Conservation (phyloP, 2,113 vertebrate genomes). For the Opisthocomus hoazin region DNA sequence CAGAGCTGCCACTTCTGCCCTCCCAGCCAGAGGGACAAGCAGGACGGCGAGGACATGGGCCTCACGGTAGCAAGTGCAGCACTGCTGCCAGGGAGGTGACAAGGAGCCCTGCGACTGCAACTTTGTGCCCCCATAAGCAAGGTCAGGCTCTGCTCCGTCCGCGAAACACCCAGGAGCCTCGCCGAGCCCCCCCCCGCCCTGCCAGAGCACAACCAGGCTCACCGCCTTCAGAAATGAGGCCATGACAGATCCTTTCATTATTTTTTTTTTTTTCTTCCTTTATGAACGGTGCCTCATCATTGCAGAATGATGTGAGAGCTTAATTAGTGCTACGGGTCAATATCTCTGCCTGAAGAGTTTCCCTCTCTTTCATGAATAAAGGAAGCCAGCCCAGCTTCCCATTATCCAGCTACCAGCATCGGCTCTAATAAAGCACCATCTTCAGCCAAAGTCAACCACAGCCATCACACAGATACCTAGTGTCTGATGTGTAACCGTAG, state of each 20-base stretch:
- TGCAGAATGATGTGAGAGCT: background rate
- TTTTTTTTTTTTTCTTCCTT: background rate
- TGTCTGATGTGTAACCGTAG: conserved; percentile 11
- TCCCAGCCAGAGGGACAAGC: accelerated
- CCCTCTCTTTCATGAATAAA: background rate
- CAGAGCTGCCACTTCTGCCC: background rate
- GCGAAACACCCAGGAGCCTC: accelerated
- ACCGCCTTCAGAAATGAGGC: background rate
- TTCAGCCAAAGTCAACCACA: conserved; percentile 5
- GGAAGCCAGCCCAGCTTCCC: background rate
- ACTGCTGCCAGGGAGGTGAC: background rate
- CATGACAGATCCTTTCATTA: background rate
- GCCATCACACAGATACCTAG: background rate
- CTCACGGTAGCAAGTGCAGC: accelerated
- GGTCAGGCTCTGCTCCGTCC: background rate
- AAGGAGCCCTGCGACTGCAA: accelerated
- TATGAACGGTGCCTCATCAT: background rate
- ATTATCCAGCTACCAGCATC: background rate
- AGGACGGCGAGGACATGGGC: accelerated
- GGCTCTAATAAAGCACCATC: background rate
- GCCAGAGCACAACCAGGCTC: background rate
- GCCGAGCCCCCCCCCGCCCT: accelerated
- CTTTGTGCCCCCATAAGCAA: background rate
- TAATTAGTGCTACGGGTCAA: conserved; percentile 26
- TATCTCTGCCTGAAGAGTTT: background rate